Conservation (phyloP, 1,140 invertebrate genomes). For the Drosophila leontia region DNA sequence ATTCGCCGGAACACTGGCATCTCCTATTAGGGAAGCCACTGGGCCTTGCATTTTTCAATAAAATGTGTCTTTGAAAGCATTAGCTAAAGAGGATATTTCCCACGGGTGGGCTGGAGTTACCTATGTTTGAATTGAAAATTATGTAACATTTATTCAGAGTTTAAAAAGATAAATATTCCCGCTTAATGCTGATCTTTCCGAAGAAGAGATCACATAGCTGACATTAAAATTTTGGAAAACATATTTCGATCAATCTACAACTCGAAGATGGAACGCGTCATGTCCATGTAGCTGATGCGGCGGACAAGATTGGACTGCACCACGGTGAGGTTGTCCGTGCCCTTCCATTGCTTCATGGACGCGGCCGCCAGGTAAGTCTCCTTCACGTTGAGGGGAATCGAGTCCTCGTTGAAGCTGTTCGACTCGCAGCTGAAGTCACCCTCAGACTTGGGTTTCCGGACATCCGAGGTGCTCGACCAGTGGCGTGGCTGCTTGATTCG, state of each 20-base stretch:
- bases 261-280: constrained; percentile 50
- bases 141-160: not conserved
- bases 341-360: constrained; percentile 29
- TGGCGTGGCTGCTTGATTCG: not conserved
- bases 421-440: constrained; percentile 26
- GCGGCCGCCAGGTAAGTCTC: constrained; percentile 26
- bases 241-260: constrained; percentile 19
- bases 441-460: constrained; percentile 19
- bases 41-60: not conserved
- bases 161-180: not conserved
- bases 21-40: constrained; percentile 17
- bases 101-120: too few relatives aligned
- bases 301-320: constrained; percentile 69
- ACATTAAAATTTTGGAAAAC: constrained; percentile 4
- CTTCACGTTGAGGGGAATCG: constrained; percentile 18
- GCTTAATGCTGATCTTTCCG: too few relatives aligned
- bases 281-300: constrained; percentile 55
- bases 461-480: constrained; percentile 58
- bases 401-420: constrained; percentile 19
- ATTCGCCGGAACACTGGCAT: constrained; percentile 51
- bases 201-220: not conserved
- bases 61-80: not conserved
- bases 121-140: not conserved
- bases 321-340: constrained; percentile 37
- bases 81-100: not conserved